Evolutionary conservation across 2,888 invertebrate species (phyloP).

Genomic region (Drosophila siamana): DNA sequence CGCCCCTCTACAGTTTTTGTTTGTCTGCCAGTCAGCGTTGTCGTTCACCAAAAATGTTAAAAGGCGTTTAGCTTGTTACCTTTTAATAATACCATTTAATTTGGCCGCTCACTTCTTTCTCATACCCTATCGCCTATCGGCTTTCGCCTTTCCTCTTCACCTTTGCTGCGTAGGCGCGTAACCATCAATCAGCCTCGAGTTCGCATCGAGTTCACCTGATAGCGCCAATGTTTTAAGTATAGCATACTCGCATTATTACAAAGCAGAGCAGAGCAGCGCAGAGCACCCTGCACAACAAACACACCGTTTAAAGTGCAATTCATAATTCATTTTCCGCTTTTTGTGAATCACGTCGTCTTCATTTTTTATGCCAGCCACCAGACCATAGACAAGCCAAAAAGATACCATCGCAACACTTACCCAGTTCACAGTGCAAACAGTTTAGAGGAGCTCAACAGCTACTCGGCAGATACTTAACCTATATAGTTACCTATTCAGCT

Average conservation of each 20-base stretch:
- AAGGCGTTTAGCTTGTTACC: conserved; percentile 82
- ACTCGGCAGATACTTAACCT: conserved; percentile 11
- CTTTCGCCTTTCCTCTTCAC: conserved; percentile 32
- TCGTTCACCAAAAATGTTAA: conserved; percentile 66
- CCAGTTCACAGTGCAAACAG: conserved; percentile 8
- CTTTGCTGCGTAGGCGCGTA: conserved; percentile 73
- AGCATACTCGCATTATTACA: not conserved
- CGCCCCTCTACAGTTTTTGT: not conserved
- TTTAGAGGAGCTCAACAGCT: conserved; percentile 2
- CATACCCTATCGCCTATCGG: conserved; percentile 33
- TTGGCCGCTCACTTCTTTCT: conserved; percentile 48
- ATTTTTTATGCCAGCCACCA: conserved; percentile 63
- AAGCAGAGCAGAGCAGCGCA: no score
- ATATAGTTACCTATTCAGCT: not conserved
- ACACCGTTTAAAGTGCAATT: conserved; percentile 66
- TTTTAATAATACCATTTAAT: conserved; percentile 80
- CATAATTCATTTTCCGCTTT: conserved; percentile 66
- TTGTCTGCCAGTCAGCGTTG: conserved; percentile 43
- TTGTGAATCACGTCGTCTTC: conserved; percentile 64
- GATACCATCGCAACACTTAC: conserved; percentile 35
- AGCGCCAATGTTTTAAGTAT: conserved; percentile 48
- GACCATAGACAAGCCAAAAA: conserved; percentile 55
- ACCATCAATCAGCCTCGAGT: conserved; percentile 73
- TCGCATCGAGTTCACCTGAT: conserved; percentile 17
- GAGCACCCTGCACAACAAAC: conserved; percentile 25